phyloP scores from a whole-genome alignment of 2,113 vertebrate genomes.

The Pandion haliaetus region DNA sequence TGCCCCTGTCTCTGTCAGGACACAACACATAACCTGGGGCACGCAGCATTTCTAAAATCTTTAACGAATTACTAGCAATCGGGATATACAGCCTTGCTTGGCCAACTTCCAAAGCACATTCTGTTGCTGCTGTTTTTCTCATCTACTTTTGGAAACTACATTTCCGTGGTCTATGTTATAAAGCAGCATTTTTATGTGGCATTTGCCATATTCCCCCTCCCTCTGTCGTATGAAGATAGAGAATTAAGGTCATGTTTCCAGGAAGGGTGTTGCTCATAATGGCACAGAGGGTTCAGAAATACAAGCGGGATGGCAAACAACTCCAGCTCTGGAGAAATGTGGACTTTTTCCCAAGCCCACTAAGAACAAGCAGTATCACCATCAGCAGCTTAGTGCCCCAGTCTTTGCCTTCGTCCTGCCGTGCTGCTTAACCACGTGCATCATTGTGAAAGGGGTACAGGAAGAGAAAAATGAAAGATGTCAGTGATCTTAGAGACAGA shows the following conservation, averaged over 20 bases:
- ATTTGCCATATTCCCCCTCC: not conserved
- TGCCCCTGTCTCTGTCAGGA: not conserved
- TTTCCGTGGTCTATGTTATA: not conserved
- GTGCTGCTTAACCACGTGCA: not conserved
- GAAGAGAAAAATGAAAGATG: not conserved
- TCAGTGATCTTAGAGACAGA: not conserved
- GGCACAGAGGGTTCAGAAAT: not conserved
- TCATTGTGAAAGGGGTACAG: not conserved
- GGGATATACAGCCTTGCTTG: not conserved
- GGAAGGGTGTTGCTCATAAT: not conserved
- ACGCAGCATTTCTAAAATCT: not conserved
- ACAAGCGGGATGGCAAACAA: not conserved
- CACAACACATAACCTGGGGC: not conserved
- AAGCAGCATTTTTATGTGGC: not conserved
- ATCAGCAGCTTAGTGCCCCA: not conserved
- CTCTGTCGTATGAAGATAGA: not conserved
- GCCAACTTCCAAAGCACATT: not conserved
- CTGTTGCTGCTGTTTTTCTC: not conserved
- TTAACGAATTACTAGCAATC: not conserved
- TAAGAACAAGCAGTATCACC: not conserved
- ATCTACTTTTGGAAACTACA: not conserved
- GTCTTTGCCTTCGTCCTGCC: not conserved
- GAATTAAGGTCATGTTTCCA: not conserved
- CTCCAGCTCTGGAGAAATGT: not conserved
- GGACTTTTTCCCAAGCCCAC: not conserved